A percentile compares a stretch with the other conserved stretches of the same genome.
Evolutionary conservation across 2,113 vertebrate species (phyloP).

Genomic region (Leucoraja erinaceus): DNA sequence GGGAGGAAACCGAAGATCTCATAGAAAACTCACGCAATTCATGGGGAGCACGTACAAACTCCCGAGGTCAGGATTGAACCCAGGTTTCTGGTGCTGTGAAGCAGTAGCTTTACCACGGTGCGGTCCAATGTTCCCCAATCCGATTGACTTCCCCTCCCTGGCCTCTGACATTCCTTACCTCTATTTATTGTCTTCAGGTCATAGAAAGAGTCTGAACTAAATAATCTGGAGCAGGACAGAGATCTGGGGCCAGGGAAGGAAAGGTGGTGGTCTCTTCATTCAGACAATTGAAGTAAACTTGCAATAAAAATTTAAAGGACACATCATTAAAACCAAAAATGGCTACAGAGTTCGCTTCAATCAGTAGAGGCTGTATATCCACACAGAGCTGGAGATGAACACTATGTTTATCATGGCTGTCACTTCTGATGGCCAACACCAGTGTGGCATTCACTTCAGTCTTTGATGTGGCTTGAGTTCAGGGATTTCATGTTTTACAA

Average conservation of each 20-base stretch:
- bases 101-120: neutral
- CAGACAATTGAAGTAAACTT: neutral
- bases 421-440: neutral
- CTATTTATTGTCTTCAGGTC: neutral
- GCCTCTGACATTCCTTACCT: neutral
- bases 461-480: neutral
- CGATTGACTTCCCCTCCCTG: neutral
- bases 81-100: too few relatives aligned
- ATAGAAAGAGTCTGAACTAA: neutral
- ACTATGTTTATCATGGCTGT: neutral
- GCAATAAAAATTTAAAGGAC: neutral
- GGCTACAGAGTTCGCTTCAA: too few relatives aligned
- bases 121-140: neutral
- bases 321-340: neutral
- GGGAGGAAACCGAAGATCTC: too few relatives aligned
- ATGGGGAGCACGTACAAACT: too few relatives aligned
- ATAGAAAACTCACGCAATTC: too few relatives aligned
- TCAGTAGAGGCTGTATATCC: neutral
- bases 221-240: neutral
- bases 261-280: neutral
- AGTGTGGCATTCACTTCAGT: neutral
- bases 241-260: neutral
- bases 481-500: neutral
- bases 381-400: neutral
- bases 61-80: too few relatives aligned